Conservation (phyloP, 2,888 invertebrate genomes). For the Prosapia bicincta region DNA sequence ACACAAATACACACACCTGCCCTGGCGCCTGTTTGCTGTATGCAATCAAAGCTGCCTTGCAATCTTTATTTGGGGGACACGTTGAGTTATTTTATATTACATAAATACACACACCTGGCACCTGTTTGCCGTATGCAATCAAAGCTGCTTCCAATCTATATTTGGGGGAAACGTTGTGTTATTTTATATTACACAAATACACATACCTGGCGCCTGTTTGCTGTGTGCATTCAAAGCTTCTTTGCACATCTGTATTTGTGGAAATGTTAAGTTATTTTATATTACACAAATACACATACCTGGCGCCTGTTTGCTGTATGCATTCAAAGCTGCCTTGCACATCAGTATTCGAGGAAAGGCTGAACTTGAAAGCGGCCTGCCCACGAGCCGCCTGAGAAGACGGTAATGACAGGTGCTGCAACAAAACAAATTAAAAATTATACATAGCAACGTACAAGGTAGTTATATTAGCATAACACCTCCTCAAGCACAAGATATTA, state of each 20-base stretch:
- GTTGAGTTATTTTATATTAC: too few species aligned
- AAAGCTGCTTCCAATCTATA: too few species aligned
- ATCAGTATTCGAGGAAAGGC: slow-evolving; percentile 74
- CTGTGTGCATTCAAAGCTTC: slow-evolving; percentile 89
- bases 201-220: slow-evolving; percentile 56
- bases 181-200: too few species aligned
- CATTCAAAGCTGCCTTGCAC: slow-evolving; percentile 92
- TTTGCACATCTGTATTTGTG: slow-evolving; percentile 76
- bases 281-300: slow-evolving; percentile 44
- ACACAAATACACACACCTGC: slow-evolving; percentile 44
- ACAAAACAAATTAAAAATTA: slow-evolving; percentile 32
- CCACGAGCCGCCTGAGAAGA: slow-evolving; percentile 45
- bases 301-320: slow-evolving; percentile 64
- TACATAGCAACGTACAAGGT: too few species aligned
- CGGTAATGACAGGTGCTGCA: slow-evolving; percentile 75
- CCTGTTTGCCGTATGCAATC: too few species aligned
- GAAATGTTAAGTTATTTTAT: slow-evolving; percentile 77
- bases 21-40: slow-evolving; percentile 63
- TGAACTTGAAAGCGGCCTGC: slow-evolving; percentile 61
- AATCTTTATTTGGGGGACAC: too few species aligned
- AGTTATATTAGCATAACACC: too few species aligned
- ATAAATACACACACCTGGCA: too few species aligned
- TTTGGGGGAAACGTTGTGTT: too few species aligned
- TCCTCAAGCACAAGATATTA: too few species aligned
- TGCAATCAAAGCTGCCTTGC: slow-evolving; percentile 92